A percentile compares a stretch with the other conserved stretches of the same genome.
phyloP scores from a whole-genome alignment of 2,888 invertebrate species.

The Strigamia maritima region DNA sequence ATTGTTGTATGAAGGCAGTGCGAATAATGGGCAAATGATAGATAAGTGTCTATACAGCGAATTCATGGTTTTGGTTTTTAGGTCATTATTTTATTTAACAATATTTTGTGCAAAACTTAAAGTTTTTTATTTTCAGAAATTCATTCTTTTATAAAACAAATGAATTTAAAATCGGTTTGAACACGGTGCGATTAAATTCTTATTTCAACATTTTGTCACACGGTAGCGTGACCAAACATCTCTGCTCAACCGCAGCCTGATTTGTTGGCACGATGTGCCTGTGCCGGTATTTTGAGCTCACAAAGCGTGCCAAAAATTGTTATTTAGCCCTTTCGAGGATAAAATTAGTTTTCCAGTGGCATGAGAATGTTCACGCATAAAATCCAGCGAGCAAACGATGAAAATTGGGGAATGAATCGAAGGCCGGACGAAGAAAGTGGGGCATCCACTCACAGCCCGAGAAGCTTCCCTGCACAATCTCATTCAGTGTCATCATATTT shows the following conservation, averaged over 20 bases:
- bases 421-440: not conserved
- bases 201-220: not conserved
- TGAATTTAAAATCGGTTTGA: too few species aligned
- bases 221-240: not conserved
- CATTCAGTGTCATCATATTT: not conserved
- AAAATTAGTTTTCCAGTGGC: not conserved
- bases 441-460: not conserved
- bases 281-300: slow-evolving; percentile 15
- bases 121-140: not conserved
- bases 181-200: not conserved
- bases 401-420: not conserved
- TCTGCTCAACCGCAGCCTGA: not conserved
- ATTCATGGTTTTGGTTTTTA: not conserved
- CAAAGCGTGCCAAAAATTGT: not conserved
- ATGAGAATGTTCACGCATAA: not conserved
- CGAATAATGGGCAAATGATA: not conserved
- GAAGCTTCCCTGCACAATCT: not conserved
- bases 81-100: not conserved
- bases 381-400: not conserved
- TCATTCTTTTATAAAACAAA: too few species aligned
- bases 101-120: not conserved
- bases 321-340: not conserved
- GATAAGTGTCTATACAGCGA: not conserved
- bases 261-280: not conserved
- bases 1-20: not conserved